These are phyloP conservation scores for Manduca sexta DNA, from an alignment of 1,140 invertebrate genomes.

Conservation along the genomic window DNA sequence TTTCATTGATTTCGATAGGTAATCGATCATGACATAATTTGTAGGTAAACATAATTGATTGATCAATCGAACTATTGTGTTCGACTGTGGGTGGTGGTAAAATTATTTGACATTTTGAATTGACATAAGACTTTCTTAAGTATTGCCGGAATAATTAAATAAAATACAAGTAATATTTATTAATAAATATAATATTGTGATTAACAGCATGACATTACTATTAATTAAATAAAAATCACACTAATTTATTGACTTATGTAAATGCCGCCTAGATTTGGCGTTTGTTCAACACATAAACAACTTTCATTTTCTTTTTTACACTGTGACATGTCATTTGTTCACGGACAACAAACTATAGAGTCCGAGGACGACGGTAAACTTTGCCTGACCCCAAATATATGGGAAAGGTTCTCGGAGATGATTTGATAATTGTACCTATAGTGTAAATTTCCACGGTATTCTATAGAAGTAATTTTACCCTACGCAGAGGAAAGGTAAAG, in stretches of 20 bases:
- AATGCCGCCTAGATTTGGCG: constrained; percentile 17
- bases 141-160: too few relatives aligned
- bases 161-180: too few relatives aligned
- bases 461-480: too few relatives aligned
- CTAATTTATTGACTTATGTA: constrained; percentile 15
- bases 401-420: neutral
- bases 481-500: too few relatives aligned
- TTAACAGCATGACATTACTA: neutral
- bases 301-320: constrained; percentile 51
- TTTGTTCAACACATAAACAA: constrained; percentile 37
- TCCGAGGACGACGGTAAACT: constrained; percentile 50
- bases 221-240: neutral
- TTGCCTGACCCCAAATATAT: constrained; percentile 5
- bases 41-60: constrained; percentile 6
- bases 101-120: too few relatives aligned
- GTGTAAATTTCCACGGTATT: too few relatives aligned
- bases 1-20: neutral
- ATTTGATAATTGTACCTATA: too few relatives aligned
- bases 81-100: constrained; percentile 1
- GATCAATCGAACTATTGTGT: neutral
- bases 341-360: constrained; percentile 38
- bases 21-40: constrained; percentile 5
- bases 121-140: too few relatives aligned
- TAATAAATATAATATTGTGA: too few relatives aligned
- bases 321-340: constrained; percentile 26